Evolutionary conservation across 1,140 invertebrate species (phyloP), one percentile per base, ranked within the genome.

Genomic region (Drosophila ogumai): DNA sequence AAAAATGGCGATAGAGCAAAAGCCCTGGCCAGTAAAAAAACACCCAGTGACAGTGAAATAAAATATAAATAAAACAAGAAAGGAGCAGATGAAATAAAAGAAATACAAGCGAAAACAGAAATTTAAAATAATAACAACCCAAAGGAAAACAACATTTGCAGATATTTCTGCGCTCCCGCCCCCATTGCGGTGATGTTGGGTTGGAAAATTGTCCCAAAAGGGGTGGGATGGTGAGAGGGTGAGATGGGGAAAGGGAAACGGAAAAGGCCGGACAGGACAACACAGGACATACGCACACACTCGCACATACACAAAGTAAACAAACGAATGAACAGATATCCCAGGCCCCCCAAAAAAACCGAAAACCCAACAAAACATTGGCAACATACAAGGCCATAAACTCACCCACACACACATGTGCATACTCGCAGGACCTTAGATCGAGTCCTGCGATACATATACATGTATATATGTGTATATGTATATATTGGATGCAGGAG

Each of bases 71-170:
- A 46, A 63, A 58, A 61, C 71, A 72, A 78, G 58, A 47, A 7
- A 25, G 44, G 22, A 75, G 57, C 69, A 32, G 46, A 34, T 58
- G 64, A 46, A 78, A 49, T 34, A 73, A 56, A 72, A 68, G 73
- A 75, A 49, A 34, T 41, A 57, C 31, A 75, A 68, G 22, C 36
- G 75, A 72, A 86, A 78, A 58, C 56, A 66, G 54, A 80, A 90
- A 81, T 84, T 81, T 84, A 77, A 88, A 88, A 88, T 88, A 90
- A 88, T 88, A 88, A 87, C 82, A 87, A 90, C 85, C 81, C 85
- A 88, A 88, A 90, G 85, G 85, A 88, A 88, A 90, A 88, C 85
- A 88, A 88, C 85, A 90, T 88, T 88, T 88, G 85, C 85, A 90
- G 85, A 88, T 75, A 85, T 81, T 85, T 79, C 61, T 60, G 31